Evolutionary conservation across 2,888 invertebrate genomes (phyloP).

Genomic region (Ophion obscuratus): DNA sequence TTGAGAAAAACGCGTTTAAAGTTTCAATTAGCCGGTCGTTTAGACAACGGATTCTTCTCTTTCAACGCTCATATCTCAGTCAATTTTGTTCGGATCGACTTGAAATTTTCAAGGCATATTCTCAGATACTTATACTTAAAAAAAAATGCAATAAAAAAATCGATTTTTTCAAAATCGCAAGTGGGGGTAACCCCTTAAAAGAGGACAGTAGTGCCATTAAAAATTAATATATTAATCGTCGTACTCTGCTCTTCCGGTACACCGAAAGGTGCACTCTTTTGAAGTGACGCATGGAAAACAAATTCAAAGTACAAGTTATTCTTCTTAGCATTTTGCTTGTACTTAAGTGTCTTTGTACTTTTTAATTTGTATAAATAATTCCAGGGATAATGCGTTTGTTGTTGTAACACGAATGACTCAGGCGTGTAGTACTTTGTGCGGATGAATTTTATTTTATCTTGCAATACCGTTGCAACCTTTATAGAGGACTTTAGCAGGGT

Average conservation of each 20-base stretch:
- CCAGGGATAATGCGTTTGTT: slow-evolving; percentile 18
- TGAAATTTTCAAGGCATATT: too few relatives aligned
- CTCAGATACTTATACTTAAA: too few relatives aligned
- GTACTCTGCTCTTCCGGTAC: slow-evolving; percentile 19
- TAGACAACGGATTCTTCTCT: too few relatives aligned
- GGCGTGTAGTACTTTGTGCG: slow-evolving; percentile 2
- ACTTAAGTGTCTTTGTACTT: neutral
- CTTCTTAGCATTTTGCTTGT: neutral
- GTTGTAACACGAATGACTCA: slow-evolving; percentile 6
- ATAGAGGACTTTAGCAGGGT: slow-evolving; percentile 44
- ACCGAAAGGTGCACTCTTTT: neutral
- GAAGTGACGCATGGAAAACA: neutral
- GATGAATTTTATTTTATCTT: slow-evolving; percentile 57
- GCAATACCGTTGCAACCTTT: slow-evolving; percentile 37
- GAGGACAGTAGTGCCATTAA: neutral
- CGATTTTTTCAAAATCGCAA: too few relatives aligned
- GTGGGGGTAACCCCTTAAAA: neutral
- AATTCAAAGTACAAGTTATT: neutral
- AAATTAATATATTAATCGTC: neutral
- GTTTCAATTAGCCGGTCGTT: too few relatives aligned
- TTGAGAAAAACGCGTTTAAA: too few relatives aligned
- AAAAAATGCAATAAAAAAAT: too few relatives aligned
- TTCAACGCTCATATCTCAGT: too few relatives aligned
- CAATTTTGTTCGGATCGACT: too few relatives aligned
- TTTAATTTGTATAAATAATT: slow-evolving; percentile 34